These are phyloP conservation scores for Montipora sp. DNA, from an alignment of 64 coral and sea anemone genomes.

Conservation along the genomic window DNA sequence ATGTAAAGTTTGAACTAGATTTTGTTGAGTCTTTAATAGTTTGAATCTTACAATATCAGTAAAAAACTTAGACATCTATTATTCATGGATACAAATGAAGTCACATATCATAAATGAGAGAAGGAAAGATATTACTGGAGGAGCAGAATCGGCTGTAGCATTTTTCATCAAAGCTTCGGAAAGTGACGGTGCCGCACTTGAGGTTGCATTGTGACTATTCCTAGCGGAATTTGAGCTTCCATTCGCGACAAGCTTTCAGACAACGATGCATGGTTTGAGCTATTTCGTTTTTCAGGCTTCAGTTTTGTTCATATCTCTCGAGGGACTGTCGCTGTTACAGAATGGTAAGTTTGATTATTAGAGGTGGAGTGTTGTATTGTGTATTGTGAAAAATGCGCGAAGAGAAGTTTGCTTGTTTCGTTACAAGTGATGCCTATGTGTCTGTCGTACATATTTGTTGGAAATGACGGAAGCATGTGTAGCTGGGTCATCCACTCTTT, in stretches of 20 bases:
- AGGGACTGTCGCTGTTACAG: not conserved
- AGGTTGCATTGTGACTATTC: not conserved
- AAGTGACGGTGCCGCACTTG: not conserved
- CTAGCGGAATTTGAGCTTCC: not conserved
- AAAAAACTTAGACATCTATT: conserved; percentile 12
- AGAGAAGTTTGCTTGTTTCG: too few species aligned
- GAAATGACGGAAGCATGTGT: too few species aligned
- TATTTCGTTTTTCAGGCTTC: not conserved
- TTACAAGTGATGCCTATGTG: too few species aligned
- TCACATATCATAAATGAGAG: not conserved
- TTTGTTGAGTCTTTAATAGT: not conserved
- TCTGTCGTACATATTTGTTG: too few species aligned
- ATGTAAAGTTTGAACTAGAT: not conserved
- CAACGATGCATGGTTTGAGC: not conserved
- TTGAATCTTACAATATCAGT: not conserved
- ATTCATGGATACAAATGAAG: conserved; percentile 22
- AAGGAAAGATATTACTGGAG: conserved; percentile 15
- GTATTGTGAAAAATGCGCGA: too few species aligned
- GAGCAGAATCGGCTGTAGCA: not conserved
- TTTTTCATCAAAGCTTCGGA: not conserved
- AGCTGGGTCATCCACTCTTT: too few species aligned
- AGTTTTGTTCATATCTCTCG: not conserved
- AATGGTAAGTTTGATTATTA: conserved; percentile 21
- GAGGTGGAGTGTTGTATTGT: too few species aligned
- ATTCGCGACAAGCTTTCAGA: not conserved